Evolutionary conservation across 2,888 invertebrate genomes (phyloP), one percentile per base, ranked within the genome.

Genomic region (Keiferia lycopersicella): DNA sequence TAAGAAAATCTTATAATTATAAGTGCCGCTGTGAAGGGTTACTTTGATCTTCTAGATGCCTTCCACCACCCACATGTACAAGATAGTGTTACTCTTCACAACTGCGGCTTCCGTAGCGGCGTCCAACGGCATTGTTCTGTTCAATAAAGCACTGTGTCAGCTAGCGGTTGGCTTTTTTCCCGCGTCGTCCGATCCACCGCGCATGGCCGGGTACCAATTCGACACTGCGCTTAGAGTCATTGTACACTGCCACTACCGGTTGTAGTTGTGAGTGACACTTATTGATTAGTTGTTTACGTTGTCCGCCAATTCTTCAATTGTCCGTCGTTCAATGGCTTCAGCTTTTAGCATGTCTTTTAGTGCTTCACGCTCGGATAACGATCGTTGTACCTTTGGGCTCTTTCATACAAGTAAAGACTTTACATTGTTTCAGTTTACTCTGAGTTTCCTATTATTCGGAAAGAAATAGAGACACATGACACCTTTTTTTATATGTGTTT

Each of bases 101-200:
- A 16, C 45, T n/a, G 41, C 14, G 16, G 45, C 45, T 45, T n/a
- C 48, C 72, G 75, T 74, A 73, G 73, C 67, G 68, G 68, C 72
- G 70, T 72, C 77, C 81, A 85, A 85, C 84, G 83, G 85, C 83
- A 84, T 86, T 81, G 78, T 83, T 86, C 87, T 88, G 80, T 83
- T 86, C 85, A 86, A 87, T 88, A 87, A 85, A 88, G 81, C 89
- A 89, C 87, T 89, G 84, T 90, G 90, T 87, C 90, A 87, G 77
- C 73, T 91, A 90, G 90, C 91, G 90, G 90, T 88, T 45, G 80
- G 83, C 76, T 83, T 89, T 89, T 89, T 87, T 84, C 77, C 75
- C 73, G 74, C 78, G 74, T 75, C 73, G 75, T 75, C 79, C 80
- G 76, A 82, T 79, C 77, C 75, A 79, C 75, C 79, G 80, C 76